Base-by-base conservation (phyloP, 2,797 vertebrate genomes). In the Australoheros facetus region DNA sequence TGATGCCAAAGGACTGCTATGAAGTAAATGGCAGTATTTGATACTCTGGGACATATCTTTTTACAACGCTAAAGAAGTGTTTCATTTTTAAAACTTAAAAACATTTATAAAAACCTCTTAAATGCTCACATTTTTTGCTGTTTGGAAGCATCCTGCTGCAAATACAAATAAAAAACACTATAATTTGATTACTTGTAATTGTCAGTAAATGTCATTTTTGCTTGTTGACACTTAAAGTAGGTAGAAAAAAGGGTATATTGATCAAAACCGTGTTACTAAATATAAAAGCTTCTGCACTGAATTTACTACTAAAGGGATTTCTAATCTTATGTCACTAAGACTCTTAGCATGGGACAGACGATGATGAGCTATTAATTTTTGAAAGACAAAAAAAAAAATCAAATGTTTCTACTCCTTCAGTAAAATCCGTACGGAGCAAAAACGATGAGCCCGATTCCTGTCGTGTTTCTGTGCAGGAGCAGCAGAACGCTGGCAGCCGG, bases 401-500 rank as follows among this genome's bases (percentile, higher is more conserved):
- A 11, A 34, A 45, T 7, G 55, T 23, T 13, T 34, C 23, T 34
- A 8, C 30, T 48, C 28, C 62, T 28, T 66, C 21, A 66, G 16
- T 48, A 17, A 51, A 69, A 69, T 69, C 42, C 48, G 42, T 51
- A 12, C 42, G 7, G 23, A 55, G 3, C 42, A 56, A 39, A 74
- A 56, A 32, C 2, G 2, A 8, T 7, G 72, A 45, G 74, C 9
- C n/a, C 28, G 55, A 53, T 71, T 59, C 8, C 7, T 54, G 74
- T 23, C 54, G 79, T 74, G 2, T 80, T 42, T 70, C 1, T 56
- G 79, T 75, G 77, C 60, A 0, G 76, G 39, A 77, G 84, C 32
- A 21, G 70, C 78, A 19, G 80, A 23, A 1, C 10, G 84, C 23
- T 88, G 91, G 88, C 89, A 88, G 84, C 73, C 55, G 23, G 82